Conservation (phyloP, 2,888 invertebrate genomes). For the Lypha dubia region DNA sequence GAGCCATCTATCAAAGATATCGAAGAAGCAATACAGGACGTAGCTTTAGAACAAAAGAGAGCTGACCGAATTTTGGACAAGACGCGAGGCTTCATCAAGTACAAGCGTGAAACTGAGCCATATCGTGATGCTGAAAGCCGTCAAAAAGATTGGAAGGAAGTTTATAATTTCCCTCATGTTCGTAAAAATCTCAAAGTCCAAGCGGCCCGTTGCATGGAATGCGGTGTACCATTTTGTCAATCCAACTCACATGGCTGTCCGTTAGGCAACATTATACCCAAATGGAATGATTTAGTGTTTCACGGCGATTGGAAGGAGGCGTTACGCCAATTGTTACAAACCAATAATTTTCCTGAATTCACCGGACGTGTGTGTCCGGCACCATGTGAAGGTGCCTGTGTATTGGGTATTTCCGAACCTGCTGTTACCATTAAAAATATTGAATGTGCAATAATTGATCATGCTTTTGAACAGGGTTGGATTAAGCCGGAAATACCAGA, state of each 20-base stretch:
- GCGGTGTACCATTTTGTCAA: conserved; percentile 99
- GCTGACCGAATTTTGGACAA: conserved; percentile 92
- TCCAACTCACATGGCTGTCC: conserved; percentile 96
- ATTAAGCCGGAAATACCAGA: conserved; percentile 92
- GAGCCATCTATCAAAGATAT: conserved; percentile 89
- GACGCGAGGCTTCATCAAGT: conserved; percentile 97
- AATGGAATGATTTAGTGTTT: conserved; percentile 99
- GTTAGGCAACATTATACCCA: conserved; percentile 98
- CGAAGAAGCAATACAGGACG: conserved; percentile 93
- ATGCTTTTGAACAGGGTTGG: conserved; percentile 98
- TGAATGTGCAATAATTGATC: conserved; percentile 99
- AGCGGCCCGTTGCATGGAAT: conserved; percentile 99
- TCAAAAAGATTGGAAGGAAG: conserved; percentile 97
- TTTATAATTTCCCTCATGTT: conserved; percentile 94
- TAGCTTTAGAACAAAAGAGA: conserved; percentile 90
- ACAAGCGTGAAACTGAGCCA: conserved; percentile 92
- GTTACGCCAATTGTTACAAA: conserved; percentile 95
- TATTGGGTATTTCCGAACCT: conserved; percentile 96
- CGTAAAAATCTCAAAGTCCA: conserved; percentile 94
- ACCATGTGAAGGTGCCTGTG: conserved; percentile 99
- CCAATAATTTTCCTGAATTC: conserved; percentile 99
- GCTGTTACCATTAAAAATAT: conserved; percentile 99
- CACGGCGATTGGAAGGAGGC: conserved; percentile 97
- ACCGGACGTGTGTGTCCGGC: conserved; percentile 97
- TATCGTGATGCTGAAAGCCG: conserved; percentile 94